A percentile compares a stretch with the other conserved stretches of the same genome.
Evolutionary conservation across 2,797 vertebrate genomes (phyloP).

Genomic region (Mycteria americana): DNA sequence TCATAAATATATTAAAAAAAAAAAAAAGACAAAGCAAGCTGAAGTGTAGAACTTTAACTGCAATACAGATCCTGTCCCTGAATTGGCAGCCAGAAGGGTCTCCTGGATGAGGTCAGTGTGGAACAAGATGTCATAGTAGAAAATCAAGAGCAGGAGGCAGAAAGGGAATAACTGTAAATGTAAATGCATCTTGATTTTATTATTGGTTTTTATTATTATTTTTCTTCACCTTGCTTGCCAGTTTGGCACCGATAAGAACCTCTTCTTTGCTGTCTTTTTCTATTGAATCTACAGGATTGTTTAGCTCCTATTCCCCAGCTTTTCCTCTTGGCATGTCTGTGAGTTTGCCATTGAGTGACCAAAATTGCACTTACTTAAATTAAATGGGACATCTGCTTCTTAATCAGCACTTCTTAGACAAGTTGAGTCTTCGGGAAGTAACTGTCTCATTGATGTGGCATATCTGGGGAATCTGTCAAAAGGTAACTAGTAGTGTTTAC

Average conservation of each 20-base stretch:
- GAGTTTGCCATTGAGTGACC: conserved; percentile 10
- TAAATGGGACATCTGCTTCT: conserved; percentile 34
- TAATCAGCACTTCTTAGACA: conserved; percentile 25
- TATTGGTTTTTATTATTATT: neutral
- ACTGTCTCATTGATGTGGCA: conserved; percentile 20
- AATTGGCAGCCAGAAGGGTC: neutral
- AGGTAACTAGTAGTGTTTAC: conserved; percentile 1
- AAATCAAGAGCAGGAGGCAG: neutral
- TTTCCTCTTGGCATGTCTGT: conserved; percentile 27
- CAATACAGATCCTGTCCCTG: neutral
- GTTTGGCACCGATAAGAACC: neutral
- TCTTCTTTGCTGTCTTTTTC: neutral
- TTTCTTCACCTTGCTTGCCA: neutral
- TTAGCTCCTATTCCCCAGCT: conserved; percentile 14
- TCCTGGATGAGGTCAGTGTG: neutral
- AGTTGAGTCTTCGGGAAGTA: neutral
- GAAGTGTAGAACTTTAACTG: neutral
- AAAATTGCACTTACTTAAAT: conserved; percentile 1
- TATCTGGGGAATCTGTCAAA: conserved; percentile 16
- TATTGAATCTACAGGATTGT: neutral
- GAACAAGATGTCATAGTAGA: neutral
- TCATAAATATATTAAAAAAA: neutral
- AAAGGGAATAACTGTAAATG: neutral
- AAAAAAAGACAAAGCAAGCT: neutral
- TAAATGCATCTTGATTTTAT: neutral